Conservation (phyloP, 1,140 invertebrate species). For the Brachionus plicatilis region DNA sequence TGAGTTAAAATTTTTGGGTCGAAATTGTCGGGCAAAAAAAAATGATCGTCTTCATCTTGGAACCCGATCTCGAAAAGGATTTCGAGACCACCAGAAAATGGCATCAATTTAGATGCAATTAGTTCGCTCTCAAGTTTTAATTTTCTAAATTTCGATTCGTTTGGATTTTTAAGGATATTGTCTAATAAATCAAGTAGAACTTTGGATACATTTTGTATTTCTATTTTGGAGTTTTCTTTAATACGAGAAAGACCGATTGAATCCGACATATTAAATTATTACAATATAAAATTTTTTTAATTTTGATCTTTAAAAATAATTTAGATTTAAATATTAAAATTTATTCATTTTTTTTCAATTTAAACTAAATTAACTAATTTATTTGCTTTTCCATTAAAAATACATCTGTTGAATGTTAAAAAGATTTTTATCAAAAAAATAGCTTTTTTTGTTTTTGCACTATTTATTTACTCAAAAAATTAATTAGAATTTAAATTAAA, state of each 20-base stretch:
- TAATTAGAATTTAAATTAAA: too few relatives aligned
- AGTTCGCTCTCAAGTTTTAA: neutral
- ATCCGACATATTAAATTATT: neutral
- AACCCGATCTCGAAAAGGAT: slow-evolving; percentile 25
- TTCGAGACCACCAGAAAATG: slow-evolving; percentile 27
- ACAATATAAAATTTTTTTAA: neutral
- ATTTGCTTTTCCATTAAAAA: too few relatives aligned
- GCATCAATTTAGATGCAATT: neutral
- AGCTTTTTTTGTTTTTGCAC: too few relatives aligned
- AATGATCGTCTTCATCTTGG: neutral
- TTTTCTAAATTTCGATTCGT: neutral
- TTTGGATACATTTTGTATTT: neutral
- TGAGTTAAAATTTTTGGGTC: neutral
- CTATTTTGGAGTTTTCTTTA: neutral
- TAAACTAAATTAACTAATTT: neutral
- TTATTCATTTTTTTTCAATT: neutral
- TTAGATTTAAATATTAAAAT: neutral
- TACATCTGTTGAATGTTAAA: too few relatives aligned
- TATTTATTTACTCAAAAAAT: too few relatives aligned
- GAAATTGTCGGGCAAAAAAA: slow-evolving; percentile 1
- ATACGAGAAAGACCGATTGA: neutral
- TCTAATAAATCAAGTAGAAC: neutral
- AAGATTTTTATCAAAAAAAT: too few relatives aligned
- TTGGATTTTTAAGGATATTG: neutral
- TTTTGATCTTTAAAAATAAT: neutral